Percentiles rank a stretch among this genome's conserved stretches.
phyloP scores from a whole-genome alignment of 2,797 vertebrate genomes.

The Sebastes vulpes region DNA sequence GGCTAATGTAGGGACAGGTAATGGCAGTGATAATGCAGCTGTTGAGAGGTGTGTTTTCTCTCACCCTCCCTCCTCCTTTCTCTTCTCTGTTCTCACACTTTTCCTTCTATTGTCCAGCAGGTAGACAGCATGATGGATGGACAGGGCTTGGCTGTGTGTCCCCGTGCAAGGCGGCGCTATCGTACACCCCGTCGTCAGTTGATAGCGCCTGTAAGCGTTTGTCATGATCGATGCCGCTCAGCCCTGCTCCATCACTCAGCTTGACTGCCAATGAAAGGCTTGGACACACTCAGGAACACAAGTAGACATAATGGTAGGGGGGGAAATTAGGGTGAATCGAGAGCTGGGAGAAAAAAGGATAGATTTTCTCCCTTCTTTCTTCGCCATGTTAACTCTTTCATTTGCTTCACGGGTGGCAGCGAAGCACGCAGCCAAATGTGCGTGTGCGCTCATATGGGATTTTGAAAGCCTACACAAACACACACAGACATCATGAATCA shows the following conservation, averaged over 20 bases:
- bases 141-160: slow-evolving; percentile 32
- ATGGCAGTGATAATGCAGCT: slow-evolving; percentile 71
- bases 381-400: slow-evolving; percentile 65
- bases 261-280: slow-evolving; percentile 67
- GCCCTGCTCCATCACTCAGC: slow-evolving; percentile 68
- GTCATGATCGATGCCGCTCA: slow-evolving; percentile 73
- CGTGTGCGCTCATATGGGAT: slow-evolving; percentile 56
- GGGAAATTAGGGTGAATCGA: slow-evolving; percentile 56
- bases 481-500: slow-evolving; percentile 82
- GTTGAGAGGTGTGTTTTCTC: slow-evolving; percentile 56
- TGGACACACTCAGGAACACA: slow-evolving; percentile 69
- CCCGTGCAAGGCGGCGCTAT: slow-evolving; percentile 38
- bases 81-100: slow-evolving; percentile 50
- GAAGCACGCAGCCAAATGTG: slow-evolving; percentile 47
- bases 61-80: slow-evolving; percentile 16
- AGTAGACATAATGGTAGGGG: slow-evolving; percentile 66
- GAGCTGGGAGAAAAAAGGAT: slow-evolving; percentile 51
- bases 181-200: slow-evolving; percentile 46
- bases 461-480: slow-evolving; percentile 60
- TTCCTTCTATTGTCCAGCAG: slow-evolving; percentile 63
- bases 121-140: slow-evolving; percentile 75
- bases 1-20: slow-evolving; percentile 52
- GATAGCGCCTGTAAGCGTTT: slow-evolving; percentile 65
- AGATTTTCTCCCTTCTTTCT: slow-evolving; percentile 62
- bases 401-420: slow-evolving; percentile 73